Base-by-base conservation (phyloP, 2,888 invertebrate genomes). In the Agrochola lota region DNA sequence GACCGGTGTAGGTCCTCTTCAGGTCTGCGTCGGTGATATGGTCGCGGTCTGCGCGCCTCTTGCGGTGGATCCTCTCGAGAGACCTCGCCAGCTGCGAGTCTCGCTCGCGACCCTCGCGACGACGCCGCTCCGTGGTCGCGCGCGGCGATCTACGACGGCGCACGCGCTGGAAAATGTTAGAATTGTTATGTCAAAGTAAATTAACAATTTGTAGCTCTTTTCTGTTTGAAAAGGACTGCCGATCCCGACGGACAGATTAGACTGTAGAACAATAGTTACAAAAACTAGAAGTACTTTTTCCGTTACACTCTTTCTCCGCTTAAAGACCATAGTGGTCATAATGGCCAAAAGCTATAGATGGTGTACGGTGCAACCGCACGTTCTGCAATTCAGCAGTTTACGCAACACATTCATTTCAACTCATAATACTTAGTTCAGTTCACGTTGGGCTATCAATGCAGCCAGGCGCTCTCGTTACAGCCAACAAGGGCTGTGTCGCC, bases 1-100 rank as follows among this genome's bases (percentile, higher is more conserved):
- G 94, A 1, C 97, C 97, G 1, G 97, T 97, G 92, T 97, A 97
- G 0, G 97, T 97, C 81, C 96, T 94, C 87, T 97, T 97, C 55
- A 97, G 96, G 60, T 97, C 97, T 64, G 95, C 96, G 78, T 97
- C 97, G 9, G 96, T 94, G 85, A 95, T 91, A n/a, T 94, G 91
- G 73, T 94, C 94, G 83, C 92, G 93, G 66, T 94, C 95, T 35
- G 94, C 90, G 63, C 96, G 92, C 20, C 95, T 92, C 93, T 96
- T 95, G 93, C 97, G 95, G 90, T 97, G 96, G 85, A 97, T 97
- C 79, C 97, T 93, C 92, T 97, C 97, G 68, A 97, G 94, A 86
- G 97, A 97, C 85, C 97, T 94, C 30, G 96, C 96, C 67, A 97
- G 95, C 90, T 96, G 96, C 75, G 95, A 92, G 88, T 94, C 94